phyloP scores from a whole-genome alignment of 1,140 invertebrate genomes.

The Hormaphis cornu region DNA sequence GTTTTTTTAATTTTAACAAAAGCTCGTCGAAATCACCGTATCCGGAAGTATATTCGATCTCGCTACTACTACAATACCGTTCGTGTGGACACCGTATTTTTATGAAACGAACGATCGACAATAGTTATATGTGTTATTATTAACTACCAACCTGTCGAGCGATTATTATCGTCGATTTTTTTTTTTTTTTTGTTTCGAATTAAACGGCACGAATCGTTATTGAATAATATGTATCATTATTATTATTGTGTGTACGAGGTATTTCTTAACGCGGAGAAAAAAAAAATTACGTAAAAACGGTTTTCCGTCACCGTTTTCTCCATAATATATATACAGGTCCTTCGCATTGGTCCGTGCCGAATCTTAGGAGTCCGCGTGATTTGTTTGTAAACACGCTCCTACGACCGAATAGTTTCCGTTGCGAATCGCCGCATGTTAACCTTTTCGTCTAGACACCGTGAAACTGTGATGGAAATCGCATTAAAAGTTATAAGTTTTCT shows the following conservation, averaged over 20 bases:
- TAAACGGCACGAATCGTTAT: not conserved
- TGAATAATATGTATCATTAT: not conserved
- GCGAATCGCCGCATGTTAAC: not conserved
- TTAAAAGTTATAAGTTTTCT: not conserved
- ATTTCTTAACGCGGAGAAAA: not conserved
- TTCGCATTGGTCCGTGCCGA: constrained; percentile 1
- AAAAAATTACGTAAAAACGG: constrained; percentile 1
- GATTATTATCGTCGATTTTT: too few species aligned
- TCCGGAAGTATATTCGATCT: too few species aligned
- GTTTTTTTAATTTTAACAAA: too few species aligned
- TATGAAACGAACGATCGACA: too few species aligned
- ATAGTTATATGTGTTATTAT: too few species aligned
- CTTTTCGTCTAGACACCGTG: not conserved
- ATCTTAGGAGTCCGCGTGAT: constrained; percentile 9
- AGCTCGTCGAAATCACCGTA: too few species aligned
- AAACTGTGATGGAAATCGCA: not conserved
- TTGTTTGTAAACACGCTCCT: not conserved
- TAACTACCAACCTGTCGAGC: too few species aligned
- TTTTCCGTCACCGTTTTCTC: not conserved
- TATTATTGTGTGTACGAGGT: too few species aligned
- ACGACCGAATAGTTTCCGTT: not conserved
- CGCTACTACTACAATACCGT: too few species aligned
- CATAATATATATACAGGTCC: too few species aligned
- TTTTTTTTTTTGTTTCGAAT: not conserved
- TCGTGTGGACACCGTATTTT: too few species aligned